These are phyloP conservation scores for Machaerirhynchus nigripectus DNA, from an alignment of 2,113 vertebrate species.

Conservation along the genomic window DNA sequence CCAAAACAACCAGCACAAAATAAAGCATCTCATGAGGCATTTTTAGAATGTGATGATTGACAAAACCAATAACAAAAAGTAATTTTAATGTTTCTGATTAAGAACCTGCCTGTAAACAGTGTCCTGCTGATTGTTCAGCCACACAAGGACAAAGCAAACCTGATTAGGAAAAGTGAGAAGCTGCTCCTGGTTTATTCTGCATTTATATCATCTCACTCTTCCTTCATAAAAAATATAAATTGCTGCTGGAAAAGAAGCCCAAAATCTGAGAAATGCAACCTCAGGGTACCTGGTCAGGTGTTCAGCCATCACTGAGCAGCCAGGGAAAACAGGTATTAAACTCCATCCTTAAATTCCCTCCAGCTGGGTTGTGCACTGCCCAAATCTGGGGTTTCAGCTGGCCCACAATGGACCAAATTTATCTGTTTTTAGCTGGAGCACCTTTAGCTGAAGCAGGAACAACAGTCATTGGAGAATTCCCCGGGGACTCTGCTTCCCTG, in stretches of 20 bases:
- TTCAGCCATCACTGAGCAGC: not conserved
- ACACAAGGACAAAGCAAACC: not conserved
- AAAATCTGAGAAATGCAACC: not conserved
- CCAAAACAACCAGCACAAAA: not conserved
- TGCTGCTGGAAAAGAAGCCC: not conserved
- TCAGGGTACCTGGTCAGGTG: not conserved
- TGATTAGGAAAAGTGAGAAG: not conserved
- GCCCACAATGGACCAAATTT: not conserved
- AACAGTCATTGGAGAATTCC: not conserved
- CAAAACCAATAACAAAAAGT: not conserved
- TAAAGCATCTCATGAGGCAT: not conserved
- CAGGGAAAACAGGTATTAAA: not conserved
- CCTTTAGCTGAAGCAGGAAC: not conserved
- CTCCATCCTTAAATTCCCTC: not conserved
- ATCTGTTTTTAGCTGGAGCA: not conserved
- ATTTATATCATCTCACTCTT: not conserved
- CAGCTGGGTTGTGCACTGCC: rapidly evolving
- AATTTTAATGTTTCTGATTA: not conserved
- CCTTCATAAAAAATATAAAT: rapidly evolving
- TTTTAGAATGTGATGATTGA: not conserved
- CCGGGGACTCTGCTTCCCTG: not conserved
- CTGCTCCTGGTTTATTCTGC: not conserved
- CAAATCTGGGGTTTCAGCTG: not conserved
- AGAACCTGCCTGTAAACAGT: not conserved
- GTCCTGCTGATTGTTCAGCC: not conserved